Base-by-base conservation (phyloP, 1,140 invertebrate genomes). In the Drosophila asahinai region DNA sequence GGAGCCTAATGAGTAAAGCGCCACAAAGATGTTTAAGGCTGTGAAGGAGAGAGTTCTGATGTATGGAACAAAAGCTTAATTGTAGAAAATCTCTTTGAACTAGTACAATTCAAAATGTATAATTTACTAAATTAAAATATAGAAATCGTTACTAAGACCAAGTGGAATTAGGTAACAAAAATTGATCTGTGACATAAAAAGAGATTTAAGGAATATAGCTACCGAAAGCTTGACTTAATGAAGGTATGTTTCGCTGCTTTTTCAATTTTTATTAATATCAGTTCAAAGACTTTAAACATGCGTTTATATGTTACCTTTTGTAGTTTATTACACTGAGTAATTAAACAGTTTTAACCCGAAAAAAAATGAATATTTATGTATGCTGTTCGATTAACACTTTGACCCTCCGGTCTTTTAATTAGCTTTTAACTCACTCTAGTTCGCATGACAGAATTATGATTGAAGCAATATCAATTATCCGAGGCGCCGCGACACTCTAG, bases 391-490 rank as follows among this genome's bases (percentile, higher is more conserved):
- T 54, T 19, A 6, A 36, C 17, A 11, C 38, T 38, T 17, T 59
- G 27, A 9, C n/a, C 11, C 25, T 9, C 22, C 55, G 38, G 33
- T 6, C 27, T 25, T 7, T 40, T 74, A 84, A 81, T 86, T 86
- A 86, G 60, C 75, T 68, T 11, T 25, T 38, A 51, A 17, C 59
- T 45, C 43, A 63, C 38, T 51, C 52, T 47, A 61, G 62, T 59
- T 61, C 43, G 60, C 51, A 22, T 58, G 71, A 59, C 43, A 63
- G 57, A 72, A 89, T 81, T 87, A 87, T 87, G 70, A 72, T 81
- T 89, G 65, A 89, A 84, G 73, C 81, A 79, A 87, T 89, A 81
- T 81, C 81, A 89, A 89, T 87, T 87, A 89, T 68, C 60, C 12
- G 49, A 59, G 55, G 25, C 48, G 40, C 33, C 48, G 11, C 8